phyloP scores from a whole-genome alignment of 2,113 vertebrate genomes.

The Oncorhynchus clarkii region DNA sequence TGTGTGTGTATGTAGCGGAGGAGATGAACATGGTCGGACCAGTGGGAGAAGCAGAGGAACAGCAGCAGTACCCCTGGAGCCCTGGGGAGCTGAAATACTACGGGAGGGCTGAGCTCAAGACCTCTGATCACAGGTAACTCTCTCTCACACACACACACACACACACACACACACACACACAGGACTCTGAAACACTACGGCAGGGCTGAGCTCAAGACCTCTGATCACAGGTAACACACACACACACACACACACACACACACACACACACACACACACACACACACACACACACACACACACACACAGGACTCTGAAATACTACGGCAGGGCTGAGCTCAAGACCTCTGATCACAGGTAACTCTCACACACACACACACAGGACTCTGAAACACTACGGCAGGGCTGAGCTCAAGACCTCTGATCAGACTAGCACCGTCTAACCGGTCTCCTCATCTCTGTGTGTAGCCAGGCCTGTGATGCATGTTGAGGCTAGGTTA shows the following conservation, averaged over 20 bases:
- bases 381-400: too few species aligned
- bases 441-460: too few species aligned
- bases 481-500: too few species aligned
- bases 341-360: conserved; percentile 93
- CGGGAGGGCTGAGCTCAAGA: conserved; percentile 94
- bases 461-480: too few species aligned
- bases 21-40: conserved; percentile 91
- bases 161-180: neutral
- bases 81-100: conserved; percentile 91
- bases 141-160: neutral
- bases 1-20: conserved; percentile 75
- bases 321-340: conserved; percentile 93
- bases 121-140: conserved; percentile 98
- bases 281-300: neutral
- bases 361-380: neutral
- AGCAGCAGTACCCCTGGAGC: conserved; percentile 79
- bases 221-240: conserved; percentile 79
- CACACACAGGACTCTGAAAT: conserved; percentile 68
- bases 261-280: neutral
- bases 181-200: conserved; percentile 83
- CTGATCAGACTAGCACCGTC: too few species aligned
- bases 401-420: too few species aligned
- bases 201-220: conserved; percentile 96
- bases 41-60: conserved; percentile 77
- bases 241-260: neutral